Percentiles rank a stretch among this genome's conserved stretches.
Evolutionary conservation across 2,113 vertebrate genomes (phyloP).

Genomic region (Ploceus nigricollis): DNA sequence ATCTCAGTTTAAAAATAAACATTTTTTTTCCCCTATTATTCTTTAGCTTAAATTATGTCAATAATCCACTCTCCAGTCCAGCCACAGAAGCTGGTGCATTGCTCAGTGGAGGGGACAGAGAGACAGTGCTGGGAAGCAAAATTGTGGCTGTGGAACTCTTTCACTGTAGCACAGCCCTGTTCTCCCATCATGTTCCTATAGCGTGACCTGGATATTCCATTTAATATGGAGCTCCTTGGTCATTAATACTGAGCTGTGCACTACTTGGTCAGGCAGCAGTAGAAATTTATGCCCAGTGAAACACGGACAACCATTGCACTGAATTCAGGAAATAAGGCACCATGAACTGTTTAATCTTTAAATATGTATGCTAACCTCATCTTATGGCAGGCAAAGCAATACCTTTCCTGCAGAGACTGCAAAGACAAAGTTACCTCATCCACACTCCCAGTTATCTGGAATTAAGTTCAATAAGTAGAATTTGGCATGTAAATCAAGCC

Average conservation of each 20-base stretch:
- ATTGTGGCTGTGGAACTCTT: neutral
- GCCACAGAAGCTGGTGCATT: neutral
- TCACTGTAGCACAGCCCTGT: neutral
- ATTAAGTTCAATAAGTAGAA: neutral
- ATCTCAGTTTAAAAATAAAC: neutral
- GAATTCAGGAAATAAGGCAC: neutral
- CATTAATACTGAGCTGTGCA: neutral
- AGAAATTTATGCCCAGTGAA: neutral
- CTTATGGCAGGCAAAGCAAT: neutral
- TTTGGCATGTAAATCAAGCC: neutral
- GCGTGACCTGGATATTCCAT: neutral
- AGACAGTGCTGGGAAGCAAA: neutral
- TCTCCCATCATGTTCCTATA: neutral
- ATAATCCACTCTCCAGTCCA: neutral
- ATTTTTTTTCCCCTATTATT: neutral
- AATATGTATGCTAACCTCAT: neutral
- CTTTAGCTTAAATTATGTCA: neutral
- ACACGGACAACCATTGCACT: neutral
- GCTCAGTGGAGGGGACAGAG: neutral
- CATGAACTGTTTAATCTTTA: neutral
- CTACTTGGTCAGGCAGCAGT: neutral
- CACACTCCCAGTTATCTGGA: neutral
- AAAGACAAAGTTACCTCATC: neutral
- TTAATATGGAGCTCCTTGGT: rapidly evolving
- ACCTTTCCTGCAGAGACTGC: neutral